These are phyloP conservation scores for Callinectes sapidus DNA, from an alignment of 2,888 invertebrate species.

Conservation along the genomic window DNA sequence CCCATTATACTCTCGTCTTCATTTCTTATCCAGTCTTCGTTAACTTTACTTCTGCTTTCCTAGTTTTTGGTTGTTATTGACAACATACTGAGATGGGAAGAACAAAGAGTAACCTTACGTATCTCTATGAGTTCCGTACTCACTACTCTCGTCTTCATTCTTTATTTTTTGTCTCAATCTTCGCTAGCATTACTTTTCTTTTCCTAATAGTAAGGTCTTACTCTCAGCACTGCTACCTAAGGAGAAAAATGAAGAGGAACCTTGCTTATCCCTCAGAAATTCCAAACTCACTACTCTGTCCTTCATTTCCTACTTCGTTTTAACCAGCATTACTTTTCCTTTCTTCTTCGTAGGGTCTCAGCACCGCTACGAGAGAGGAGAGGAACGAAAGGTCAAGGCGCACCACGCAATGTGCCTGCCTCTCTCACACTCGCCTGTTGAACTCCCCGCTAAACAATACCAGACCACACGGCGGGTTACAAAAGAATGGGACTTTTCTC, in stretches of 20 bases:
- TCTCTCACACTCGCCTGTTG: slow-evolving; percentile 10
- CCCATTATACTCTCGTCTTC: not conserved
- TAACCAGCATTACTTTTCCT: too few species aligned
- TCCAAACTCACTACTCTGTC: not conserved
- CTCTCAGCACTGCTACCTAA: not conserved
- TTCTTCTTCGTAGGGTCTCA: not conserved
- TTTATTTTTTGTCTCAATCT: not conserved
- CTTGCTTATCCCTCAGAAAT: not conserved
- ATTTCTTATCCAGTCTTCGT: not conserved
- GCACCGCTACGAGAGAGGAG: not conserved
- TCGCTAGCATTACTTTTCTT: not conserved
- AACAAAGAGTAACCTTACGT: not conserved
- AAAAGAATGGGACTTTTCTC: slow-evolving; percentile 1
- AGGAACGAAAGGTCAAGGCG: not conserved
- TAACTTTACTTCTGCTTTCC: not conserved
- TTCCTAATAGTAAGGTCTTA: not conserved
- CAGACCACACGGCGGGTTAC: not conserved
- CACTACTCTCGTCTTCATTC: not conserved
- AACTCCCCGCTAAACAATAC: slow-evolving; percentile 12
- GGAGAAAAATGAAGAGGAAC: not conserved
- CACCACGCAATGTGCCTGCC: not conserved
- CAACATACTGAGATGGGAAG: too few species aligned
- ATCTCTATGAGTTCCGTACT: not conserved
- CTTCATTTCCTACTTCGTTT: not conserved
- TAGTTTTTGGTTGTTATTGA: not conserved